Conservation (phyloP, 2,888 invertebrate genomes). For the Dichetophora obliterata region DNA sequence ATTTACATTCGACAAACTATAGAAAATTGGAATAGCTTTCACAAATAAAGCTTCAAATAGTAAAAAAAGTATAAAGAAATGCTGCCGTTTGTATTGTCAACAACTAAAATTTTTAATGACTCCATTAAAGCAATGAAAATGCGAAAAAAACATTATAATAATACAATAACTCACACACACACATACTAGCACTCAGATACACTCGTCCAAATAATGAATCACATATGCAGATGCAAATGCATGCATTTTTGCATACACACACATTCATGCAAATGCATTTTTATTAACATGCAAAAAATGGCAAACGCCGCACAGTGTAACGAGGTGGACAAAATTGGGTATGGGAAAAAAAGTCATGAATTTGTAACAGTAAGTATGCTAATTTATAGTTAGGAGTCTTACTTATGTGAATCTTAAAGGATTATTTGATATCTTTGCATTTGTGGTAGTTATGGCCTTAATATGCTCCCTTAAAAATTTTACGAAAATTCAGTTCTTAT, state of each 20-base stretch:
- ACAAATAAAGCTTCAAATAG: neutral
- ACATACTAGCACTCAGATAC: neutral
- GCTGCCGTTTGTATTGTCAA: conserved; percentile 50
- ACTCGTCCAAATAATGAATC: neutral
- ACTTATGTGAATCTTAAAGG: too few relatives aligned
- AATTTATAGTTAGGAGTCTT: too few relatives aligned
- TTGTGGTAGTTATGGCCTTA: too few relatives aligned
- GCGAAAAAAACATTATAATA: neutral
- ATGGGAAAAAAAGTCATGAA: too few relatives aligned
- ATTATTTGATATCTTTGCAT: too few relatives aligned
- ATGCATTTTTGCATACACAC: neutral
- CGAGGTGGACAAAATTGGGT: too few relatives aligned
- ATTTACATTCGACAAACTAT: too few relatives aligned
- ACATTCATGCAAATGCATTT: neutral
- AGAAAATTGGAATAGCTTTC: too few relatives aligned
- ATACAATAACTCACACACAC: neutral
- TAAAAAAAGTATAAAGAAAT: conserved; percentile 34
- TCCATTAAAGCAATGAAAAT: conserved; percentile 1
- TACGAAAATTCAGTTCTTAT: too few relatives aligned
- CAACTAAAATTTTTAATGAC: neutral
- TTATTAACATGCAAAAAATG: neutral
- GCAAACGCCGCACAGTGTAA: neutral
- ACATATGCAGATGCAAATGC: neutral
- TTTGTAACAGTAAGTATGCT: too few relatives aligned
- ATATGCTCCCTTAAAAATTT: too few relatives aligned